A percentile compares a stretch with the other conserved stretches of the same genome.
Evolutionary conservation across 35 echinoderm and acorn worm genomes (phyloP).

Genomic region (Ophioderma brevispina): DNA sequence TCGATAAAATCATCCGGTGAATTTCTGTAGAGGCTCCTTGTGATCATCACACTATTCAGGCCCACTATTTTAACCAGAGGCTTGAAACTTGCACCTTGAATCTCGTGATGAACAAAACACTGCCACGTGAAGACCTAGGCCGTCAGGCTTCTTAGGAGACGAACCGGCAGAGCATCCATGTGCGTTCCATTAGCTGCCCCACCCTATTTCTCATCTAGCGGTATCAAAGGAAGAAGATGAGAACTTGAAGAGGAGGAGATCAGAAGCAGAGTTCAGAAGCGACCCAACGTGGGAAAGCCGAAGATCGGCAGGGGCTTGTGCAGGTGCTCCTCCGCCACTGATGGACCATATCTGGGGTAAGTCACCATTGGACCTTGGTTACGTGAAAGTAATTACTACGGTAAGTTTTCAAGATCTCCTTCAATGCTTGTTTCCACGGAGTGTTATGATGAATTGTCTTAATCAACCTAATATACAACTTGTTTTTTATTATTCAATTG

Average conservation of each 20-base stretch:
- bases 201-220: background rate
- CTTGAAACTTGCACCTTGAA: background rate
- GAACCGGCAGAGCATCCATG: background rate
- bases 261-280: background rate
- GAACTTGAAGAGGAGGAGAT: conserved; percentile 26
- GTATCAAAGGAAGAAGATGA: background rate
- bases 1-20: background rate
- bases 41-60: background rate
- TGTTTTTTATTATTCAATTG: too few relatives aligned
- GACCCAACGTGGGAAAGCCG: background rate
- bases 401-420: conserved; percentile 14
- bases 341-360: background rate
- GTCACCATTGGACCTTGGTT: background rate
- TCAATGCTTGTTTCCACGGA: too few relatives aligned
- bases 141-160: background rate
- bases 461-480: too few relatives aligned
- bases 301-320: conserved; percentile 10
- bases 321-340: background rate
- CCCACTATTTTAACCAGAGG: background rate
- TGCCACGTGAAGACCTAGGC: background rate
- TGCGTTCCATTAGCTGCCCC: background rate
- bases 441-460: too few relatives aligned
- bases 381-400: background rate
- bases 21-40: background rate
- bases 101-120: background rate